Conservation (phyloP, 1,140 invertebrate species). For the Sitobion miscanthi region DNA sequence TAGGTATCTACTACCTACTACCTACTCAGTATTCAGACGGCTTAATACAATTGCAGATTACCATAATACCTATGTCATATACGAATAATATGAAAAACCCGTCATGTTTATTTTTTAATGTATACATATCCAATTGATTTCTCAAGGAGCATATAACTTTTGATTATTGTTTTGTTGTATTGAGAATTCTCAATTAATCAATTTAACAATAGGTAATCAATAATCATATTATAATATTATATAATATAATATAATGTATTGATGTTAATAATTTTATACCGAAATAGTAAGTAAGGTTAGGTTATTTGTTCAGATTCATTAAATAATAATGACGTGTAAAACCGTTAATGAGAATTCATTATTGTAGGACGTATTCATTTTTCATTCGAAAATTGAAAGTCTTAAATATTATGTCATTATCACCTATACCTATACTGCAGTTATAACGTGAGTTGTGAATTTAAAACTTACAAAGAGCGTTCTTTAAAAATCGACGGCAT, state of each 20-base stretch:
- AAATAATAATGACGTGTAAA: not conserved
- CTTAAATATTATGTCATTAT: not conserved
- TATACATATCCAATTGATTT: not conserved
- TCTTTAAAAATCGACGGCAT: not conserved
- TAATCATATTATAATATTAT: not conserved
- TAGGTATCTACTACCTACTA: too few species aligned
- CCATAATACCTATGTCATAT: too few species aligned
- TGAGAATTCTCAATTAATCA: not conserved
- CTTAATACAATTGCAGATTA: too few species aligned
- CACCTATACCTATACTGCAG: not conserved
- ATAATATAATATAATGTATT: too few species aligned
- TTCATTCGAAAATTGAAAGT: not conserved
- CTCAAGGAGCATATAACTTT: not conserved
- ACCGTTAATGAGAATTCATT: not conserved
- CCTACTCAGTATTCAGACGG: too few species aligned
- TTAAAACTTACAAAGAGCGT: not conserved
- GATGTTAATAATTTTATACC: not conserved
- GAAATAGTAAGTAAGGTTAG: not conserved
- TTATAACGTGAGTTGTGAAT: not conserved
- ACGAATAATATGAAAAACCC: too few species aligned
- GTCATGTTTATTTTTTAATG: not conserved
- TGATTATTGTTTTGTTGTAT: not conserved
- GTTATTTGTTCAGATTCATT: not conserved
- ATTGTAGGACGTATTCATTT: not conserved
- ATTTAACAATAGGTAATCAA: not conserved